phyloP scores from a whole-genome alignment of 2,888 invertebrate genomes.

The Oasisia sp. region DNA sequence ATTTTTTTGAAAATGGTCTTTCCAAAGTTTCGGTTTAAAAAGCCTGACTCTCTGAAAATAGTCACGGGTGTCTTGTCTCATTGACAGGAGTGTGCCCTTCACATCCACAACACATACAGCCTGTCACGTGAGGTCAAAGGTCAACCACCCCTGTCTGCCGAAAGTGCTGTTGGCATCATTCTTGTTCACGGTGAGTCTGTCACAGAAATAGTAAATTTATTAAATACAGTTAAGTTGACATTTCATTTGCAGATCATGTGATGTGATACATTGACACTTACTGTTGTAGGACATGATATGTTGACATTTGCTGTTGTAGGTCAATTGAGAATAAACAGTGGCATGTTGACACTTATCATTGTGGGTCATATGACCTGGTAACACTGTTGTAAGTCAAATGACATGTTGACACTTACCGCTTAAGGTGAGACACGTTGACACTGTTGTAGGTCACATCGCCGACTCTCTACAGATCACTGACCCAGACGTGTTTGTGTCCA shows the following conservation, averaged over 20 bases:
- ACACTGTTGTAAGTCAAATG: not conserved
- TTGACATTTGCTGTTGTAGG: too few species aligned
- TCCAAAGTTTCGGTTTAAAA: too few species aligned
- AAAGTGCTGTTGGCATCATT: conserved; percentile 58
- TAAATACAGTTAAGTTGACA: not conserved
- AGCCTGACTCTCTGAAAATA: too few species aligned
- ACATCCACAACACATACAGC: conserved; percentile 62
- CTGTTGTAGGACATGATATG: not conserved
- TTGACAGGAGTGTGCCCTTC: conserved; percentile 53
- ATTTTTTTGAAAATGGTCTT: too few species aligned
- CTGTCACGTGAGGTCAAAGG: conserved; percentile 52
- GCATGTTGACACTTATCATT: too few species aligned
- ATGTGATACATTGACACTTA: not conserved
- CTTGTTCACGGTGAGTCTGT: conserved; percentile 60
- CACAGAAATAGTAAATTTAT: not conserved
- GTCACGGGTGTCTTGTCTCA: not conserved
- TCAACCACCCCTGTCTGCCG: conserved; percentile 52
- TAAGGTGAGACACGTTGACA: not conserved
- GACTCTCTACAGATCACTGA: conserved; percentile 57
- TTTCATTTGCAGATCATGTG: not conserved
- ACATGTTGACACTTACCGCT: not conserved
- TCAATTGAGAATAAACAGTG: too few species aligned
- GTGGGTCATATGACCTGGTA: not conserved
- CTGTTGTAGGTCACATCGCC: conserved; percentile 58
- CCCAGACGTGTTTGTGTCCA: conserved; percentile 62